Evolutionary conservation across 1,140 invertebrate genomes (phyloP), one percentile per base, ranked within the genome.

Genomic region (Agraylea sexmaculata): DNA sequence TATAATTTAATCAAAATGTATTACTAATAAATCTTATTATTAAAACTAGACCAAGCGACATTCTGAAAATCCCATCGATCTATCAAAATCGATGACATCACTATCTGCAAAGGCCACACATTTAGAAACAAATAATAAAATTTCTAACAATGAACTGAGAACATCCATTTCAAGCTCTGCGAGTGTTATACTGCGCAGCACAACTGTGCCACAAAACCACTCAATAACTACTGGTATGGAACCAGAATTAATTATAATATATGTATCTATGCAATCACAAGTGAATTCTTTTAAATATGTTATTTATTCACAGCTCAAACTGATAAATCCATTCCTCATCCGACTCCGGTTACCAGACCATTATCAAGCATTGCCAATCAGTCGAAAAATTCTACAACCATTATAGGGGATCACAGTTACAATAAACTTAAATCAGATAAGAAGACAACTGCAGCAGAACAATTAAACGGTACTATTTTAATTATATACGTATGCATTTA

Each of bases 41-140:
- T 47, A 46, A 37, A 35, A 44, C 12, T 38, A 49, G 30, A 21
- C 25, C 5, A 38, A 53, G 23, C 31, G 40, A 15, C 42, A 41
- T 10, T 22, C 31, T 20, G 38, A 49, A 27, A 52, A 49, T 44
- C 52, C 53, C 3, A 15, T 46, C 0, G 55, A 57, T 34, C 49
- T 55, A 49, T 50, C 55, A 2, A 57, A 55, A 47, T 56, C 54
- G 19, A 52, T 55, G 47, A 38, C 51, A 12, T 41, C 52, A 10
- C 18, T 49, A 2, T 40, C 38, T 3, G 35, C 45, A 11, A 39
- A 36, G 17, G 42, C 42, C 6, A 47, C 52, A 18, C 40, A 52
- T 13, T 50, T 54, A 40, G 55, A 53, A 33, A 52, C 51, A 6
- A 50, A 55, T 12, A 54, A 49, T 33, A 57, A 58, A 50, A 20